Conservation (phyloP, 2,797 vertebrate species). For the Peromyscus aztecus region DNA sequence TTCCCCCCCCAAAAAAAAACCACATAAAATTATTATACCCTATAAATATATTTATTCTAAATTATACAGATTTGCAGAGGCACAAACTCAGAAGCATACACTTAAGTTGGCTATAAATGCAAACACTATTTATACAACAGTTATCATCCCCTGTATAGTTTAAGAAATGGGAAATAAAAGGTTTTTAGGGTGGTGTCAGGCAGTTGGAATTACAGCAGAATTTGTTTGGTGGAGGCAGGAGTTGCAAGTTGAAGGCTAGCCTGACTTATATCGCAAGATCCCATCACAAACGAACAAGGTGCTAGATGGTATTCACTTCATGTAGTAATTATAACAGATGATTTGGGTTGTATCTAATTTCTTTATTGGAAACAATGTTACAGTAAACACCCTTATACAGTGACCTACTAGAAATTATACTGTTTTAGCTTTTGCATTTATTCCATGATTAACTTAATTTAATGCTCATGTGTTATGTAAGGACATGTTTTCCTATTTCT, state of each 20-base stretch:
- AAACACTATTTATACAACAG: constrained; percentile 47
- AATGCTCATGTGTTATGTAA: neutral
- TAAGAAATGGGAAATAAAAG: neutral
- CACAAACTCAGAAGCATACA: neutral
- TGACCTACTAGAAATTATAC: neutral
- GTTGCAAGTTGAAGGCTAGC: neutral
- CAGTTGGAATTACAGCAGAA: neutral
- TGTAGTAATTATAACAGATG: neutral
- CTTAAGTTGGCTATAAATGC: neutral
- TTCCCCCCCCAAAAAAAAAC: neutral
- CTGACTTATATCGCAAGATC: neutral
- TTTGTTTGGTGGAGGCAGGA: too few relatives aligned
- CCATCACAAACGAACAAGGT: neutral
- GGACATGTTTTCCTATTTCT: neutral
- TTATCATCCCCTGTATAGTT: neutral
- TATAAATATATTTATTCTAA: neutral
- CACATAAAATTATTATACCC: neutral
- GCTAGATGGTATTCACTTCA: neutral
- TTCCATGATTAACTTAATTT: neutral
- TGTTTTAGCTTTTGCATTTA: neutral
- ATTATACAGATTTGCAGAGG: neutral
- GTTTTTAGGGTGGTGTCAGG: neutral
- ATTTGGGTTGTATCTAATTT: neutral
- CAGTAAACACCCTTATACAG: neutral
- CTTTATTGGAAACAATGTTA: neutral